Base-by-base conservation (phyloP, 2,888 invertebrate species). In the Teleogryllus oceanicus region DNA sequence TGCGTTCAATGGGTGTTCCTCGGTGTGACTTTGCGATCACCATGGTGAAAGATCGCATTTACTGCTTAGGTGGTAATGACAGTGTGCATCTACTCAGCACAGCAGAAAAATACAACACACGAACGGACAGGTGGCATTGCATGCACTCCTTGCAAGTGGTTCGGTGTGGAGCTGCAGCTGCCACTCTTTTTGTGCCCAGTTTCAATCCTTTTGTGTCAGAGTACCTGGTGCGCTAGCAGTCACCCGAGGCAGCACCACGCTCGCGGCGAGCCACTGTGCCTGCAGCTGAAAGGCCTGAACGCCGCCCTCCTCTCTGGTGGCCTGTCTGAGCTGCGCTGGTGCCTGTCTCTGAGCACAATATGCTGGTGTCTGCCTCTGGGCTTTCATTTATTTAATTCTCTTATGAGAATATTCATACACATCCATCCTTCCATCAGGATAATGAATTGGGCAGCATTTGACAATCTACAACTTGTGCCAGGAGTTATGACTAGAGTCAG, bases 51-150 rank as follows among this genome's bases (percentile, higher is more conserved):
- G 84, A 84, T 11, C 82, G 86, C 16, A 85, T 86, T 78, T 86
- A 85, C 81, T 85, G 85, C 79, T 82, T 85, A 24, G 86, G 86
- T 18, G 86, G 86, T 4, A 84, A 83, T 82, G 85, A 85, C 81
- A 84, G 85, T 13, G 84, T 84, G 24, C 85, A 85, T 79, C 84
- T 83, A 80, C 83, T 85, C 16, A 85, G 84, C 80, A 85, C 85
- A 2, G 85, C 85, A 11, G 85, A 85, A 82, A 85, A 86, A 80
- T 86, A 85, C 81, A 86, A 86, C 82, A 85, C 86, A 51, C 82
- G 84, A 16, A 85, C 85, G 12, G 84, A 85, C 81, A 84, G 85
- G 83, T 85, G 85, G 85, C 85, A 85, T 80, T 85, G 84, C 80
- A 62, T 62, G 62, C 62, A 62, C 62, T 62, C 62, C 16, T 62